These are phyloP conservation scores for Pandemis heparana DNA, from an alignment of 2,888 invertebrate species.

Conservation along the genomic window DNA sequence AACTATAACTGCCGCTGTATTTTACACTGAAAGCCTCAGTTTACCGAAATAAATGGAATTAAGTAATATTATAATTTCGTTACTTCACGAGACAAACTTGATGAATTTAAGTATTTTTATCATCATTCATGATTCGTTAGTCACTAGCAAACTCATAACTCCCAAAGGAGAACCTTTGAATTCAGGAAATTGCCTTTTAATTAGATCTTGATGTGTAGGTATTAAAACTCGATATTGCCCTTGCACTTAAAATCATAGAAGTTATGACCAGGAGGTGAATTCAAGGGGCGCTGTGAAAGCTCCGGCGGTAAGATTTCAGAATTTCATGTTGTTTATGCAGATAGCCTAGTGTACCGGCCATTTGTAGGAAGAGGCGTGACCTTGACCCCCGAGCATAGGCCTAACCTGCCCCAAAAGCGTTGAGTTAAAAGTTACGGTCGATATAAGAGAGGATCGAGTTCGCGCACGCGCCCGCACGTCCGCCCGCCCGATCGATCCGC, in stretches of 20 bases:
- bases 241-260: background rate
- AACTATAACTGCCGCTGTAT: background rate
- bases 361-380: conserved; percentile 75
- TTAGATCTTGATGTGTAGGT: background rate
- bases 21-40: background rate
- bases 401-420: conserved; percentile 86
- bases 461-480: conserved; percentile 75
- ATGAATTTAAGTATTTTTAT: too few relatives aligned
- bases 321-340: conserved; percentile 12
- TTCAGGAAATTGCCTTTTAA: background rate
- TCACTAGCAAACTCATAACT: background rate
- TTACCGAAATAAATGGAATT: background rate
- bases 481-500: conserved; percentile 77
- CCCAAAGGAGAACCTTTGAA: background rate
- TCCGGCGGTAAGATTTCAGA: background rate
- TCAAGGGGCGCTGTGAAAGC: background rate
- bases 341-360: conserved; percentile 34
- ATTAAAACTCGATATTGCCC: background rate
- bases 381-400: conserved; percentile 85
- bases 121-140: background rate
- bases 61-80: background rate
- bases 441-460: conserved; percentile 72
- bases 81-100: too few relatives aligned
- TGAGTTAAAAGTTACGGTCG: conserved; percentile 79
- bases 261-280: background rate